phyloP scores from a whole-genome alignment of 2,797 vertebrate genomes.

The Hozukius guyotensis region DNA sequence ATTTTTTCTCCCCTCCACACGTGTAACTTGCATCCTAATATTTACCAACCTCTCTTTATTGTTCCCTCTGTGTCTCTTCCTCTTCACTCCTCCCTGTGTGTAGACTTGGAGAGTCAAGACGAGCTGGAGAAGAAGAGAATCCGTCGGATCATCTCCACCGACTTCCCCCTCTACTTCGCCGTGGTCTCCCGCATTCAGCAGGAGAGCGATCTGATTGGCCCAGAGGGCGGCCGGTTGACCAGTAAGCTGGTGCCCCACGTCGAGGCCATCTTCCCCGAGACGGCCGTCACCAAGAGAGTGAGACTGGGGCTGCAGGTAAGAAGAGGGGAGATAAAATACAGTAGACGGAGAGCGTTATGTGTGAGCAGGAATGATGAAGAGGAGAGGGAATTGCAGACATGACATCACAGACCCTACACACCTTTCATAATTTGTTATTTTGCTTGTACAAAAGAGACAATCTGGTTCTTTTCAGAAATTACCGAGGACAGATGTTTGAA shows the following conservation, averaged over 20 bases:
- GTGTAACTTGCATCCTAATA: too few species aligned
- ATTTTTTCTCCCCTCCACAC: not conserved
- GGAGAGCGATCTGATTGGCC: constrained; percentile 93
- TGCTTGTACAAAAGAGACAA: constrained; percentile 5
- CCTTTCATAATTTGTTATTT: constrained; percentile 25
- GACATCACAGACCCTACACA: not conserved
- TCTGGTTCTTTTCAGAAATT: constrained; percentile 16
- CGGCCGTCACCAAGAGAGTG: constrained; percentile 95
- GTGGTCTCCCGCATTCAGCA: constrained; percentile 96
- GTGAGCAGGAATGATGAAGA: not conserved
- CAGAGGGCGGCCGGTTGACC: constrained; percentile 91
- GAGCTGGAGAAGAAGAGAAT: constrained; percentile 97
- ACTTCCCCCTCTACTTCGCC: constrained; percentile 98
- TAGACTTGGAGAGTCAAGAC: constrained; percentile 94
- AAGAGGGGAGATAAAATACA: not conserved
- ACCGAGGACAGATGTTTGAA: constrained; percentile 31
- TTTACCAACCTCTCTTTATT: not conserved
- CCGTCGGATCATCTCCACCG: constrained; percentile 94
- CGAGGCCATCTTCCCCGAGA: constrained; percentile 94
- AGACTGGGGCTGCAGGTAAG: constrained; percentile 95
- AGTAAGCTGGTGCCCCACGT: constrained; percentile 92
- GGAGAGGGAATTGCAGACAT: not conserved
- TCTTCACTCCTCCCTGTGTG: not conserved
- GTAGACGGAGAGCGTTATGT: not conserved
- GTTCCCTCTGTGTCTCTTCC: not conserved